A percentile compares a stretch with the other conserved stretches of the same genome.
Evolutionary conservation across 2,797 vertebrate species (phyloP).

Genomic region (Acanthornis magna): DNA sequence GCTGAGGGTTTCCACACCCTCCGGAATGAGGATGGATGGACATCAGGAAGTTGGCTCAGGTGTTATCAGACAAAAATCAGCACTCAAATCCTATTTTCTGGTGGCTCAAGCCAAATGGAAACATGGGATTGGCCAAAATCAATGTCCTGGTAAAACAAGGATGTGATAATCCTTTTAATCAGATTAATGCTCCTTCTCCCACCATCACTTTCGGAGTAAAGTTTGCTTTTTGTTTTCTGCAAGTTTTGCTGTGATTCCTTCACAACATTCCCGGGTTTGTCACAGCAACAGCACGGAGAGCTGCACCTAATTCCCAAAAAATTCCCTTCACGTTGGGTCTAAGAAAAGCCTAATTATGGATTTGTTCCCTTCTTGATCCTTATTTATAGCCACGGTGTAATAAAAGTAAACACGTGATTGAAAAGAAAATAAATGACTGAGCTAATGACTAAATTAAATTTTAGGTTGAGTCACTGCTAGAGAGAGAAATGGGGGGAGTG

Average conservation of each 20-base stretch:
- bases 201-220: background rate
- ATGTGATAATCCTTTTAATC: background rate
- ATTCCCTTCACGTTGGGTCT: background rate
- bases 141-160: background rate
- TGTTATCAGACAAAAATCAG: background rate
- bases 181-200: background rate
- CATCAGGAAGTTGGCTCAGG: background rate
- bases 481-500: background rate
- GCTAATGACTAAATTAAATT: background rate
- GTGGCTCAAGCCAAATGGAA: background rate
- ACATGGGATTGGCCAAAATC: background rate
- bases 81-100: background rate
- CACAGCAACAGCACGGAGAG: fast-evolving
- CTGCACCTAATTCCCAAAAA: background rate
- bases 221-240: background rate
- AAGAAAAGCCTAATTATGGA: background rate
- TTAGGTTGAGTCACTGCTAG: background rate
- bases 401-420: background rate
- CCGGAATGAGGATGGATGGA: background rate
- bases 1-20: background rate
- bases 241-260: background rate
- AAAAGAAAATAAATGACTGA: background rate
- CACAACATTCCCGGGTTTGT: background rate
- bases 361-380: no score
- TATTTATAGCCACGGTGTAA: background rate